Evolutionary conservation across 2,113 vertebrate genomes (phyloP).

Genomic region (Brachyhypopomus occidentalis): DNA sequence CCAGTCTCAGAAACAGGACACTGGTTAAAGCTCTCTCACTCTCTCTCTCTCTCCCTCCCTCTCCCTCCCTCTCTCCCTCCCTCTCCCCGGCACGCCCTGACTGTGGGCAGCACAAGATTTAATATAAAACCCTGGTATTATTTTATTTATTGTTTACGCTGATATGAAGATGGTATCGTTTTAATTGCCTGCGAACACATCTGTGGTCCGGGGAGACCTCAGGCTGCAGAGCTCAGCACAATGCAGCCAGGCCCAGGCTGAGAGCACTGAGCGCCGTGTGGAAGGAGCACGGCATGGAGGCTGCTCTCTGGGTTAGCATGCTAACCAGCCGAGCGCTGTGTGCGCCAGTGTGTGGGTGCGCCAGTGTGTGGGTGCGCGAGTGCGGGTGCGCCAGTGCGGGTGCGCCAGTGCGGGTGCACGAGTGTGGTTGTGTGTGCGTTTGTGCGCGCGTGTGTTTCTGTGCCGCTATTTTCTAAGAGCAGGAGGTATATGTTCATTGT

Average conservation of each 20-base stretch:
- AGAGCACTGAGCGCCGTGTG: conserved; percentile 55
- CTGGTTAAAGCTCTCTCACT: conserved; percentile 22
- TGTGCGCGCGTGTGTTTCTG: too few relatives aligned
- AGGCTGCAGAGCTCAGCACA: conserved; percentile 62
- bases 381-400: too few relatives aligned
- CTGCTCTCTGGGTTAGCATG: conserved; percentile 33
- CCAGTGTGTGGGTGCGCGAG: too few relatives aligned
- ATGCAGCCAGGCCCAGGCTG: conserved; percentile 55
- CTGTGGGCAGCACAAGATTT: conserved; percentile 44
- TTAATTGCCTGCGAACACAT: conserved; percentile 63
- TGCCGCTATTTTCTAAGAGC: too few relatives aligned
- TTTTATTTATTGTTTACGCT: conserved; percentile 60
- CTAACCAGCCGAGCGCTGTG: background rate
- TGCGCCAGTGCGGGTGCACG: too few relatives aligned
- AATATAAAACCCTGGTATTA: conserved; percentile 56
- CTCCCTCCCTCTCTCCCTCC: conserved; percentile 1
- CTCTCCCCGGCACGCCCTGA: conserved; percentile 29
- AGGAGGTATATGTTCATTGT: too few relatives aligned
- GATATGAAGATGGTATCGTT: conserved; percentile 60
- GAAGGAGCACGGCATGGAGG: conserved; percentile 9
- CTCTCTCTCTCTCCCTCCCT: background rate
- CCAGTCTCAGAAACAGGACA: conserved; percentile 32
- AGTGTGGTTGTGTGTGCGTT: too few relatives aligned
- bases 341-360: too few relatives aligned
- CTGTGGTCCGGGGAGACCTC: conserved; percentile 56